These are phyloP conservation scores for Clivina fossor DNA, from an alignment of 2,888 invertebrate genomes.

Conservation along the genomic window DNA sequence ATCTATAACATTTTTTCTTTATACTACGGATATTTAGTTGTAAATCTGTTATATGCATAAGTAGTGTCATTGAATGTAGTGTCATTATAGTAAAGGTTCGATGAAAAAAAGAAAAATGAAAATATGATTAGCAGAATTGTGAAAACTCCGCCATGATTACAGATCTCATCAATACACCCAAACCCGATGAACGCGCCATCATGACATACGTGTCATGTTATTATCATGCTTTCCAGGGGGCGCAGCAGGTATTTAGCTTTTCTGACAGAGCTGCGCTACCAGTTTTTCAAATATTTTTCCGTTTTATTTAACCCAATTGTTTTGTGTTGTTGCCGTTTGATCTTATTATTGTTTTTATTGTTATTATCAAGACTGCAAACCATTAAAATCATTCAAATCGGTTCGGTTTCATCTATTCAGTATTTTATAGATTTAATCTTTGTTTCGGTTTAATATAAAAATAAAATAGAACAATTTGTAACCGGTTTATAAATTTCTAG, in stretches of 20 bases:
- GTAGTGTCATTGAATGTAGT: no score
- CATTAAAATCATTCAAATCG: no score
- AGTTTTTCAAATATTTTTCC: constrained; percentile 22
- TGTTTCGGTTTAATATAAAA: no score
- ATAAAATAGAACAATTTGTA: no score
- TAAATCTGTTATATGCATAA: no score
- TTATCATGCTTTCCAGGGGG: constrained; percentile 99
- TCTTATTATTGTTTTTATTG: no score
- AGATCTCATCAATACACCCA: constrained; percentile 99
- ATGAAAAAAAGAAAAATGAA: constrained; percentile 7
- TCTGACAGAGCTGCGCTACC: constrained; percentile 24
- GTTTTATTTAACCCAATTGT: constrained; percentile 18
- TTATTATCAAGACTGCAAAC: no score
- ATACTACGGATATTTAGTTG: no score
- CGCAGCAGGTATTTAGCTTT: constrained; percentile 79
- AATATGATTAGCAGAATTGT: constrained; percentile 1
- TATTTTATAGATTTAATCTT: no score
- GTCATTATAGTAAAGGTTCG: not conserved
- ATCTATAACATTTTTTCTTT: no score
- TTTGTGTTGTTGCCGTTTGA: constrained; percentile 16
- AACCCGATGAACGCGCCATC: constrained; percentile 99
- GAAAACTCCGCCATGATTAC: constrained; percentile 46
- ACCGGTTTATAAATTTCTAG: no score
- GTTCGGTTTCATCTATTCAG: no score
- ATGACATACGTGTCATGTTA: constrained; percentile 99